A percentile compares a stretch with the other conserved stretches of the same genome.
phyloP scores from a whole-genome alignment of 53 echinoderm and acorn worm genomes.

The Apostichopus leukothele region DNA sequence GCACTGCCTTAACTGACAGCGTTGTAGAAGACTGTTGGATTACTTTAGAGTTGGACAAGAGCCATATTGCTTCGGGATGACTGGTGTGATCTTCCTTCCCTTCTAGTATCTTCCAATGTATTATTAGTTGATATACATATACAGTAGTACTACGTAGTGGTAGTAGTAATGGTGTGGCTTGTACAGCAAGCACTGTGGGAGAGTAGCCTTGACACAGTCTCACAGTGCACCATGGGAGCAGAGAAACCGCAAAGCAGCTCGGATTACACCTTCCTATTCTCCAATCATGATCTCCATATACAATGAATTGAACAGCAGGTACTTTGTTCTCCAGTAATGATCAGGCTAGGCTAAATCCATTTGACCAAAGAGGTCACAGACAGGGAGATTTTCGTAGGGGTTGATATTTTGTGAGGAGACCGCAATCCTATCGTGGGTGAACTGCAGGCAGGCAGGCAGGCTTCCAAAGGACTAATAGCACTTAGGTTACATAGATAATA shows the following conservation, averaged over 20 bases:
- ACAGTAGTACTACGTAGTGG: too few relatives aligned
- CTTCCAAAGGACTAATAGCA: too few relatives aligned
- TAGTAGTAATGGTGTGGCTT: neutral
- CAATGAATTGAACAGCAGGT: neutral
- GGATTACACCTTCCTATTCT: constrained; percentile 25
- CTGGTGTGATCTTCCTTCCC: too few relatives aligned
- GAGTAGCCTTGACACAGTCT: constrained; percentile 25
- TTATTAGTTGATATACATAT: too few relatives aligned
- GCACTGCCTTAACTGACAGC: neutral
- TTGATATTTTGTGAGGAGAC: too few relatives aligned
- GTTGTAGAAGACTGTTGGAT: too few relatives aligned
- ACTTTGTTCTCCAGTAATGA: constrained; percentile 25
- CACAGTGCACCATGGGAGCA: neutral
- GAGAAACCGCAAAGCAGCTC: constrained; percentile 18
- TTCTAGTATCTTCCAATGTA: too few relatives aligned
- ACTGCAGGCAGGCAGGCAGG: too few relatives aligned
- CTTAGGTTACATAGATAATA: too few relatives aligned
- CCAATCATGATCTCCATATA: constrained; percentile 4
- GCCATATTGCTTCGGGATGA: neutral
- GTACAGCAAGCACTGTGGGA: neutral
- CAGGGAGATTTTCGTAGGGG: neutral
- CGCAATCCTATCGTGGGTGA: too few relatives aligned
- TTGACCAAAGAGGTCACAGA: neutral
- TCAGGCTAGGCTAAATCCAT: neutral
- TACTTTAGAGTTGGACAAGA: neutral